Evolutionary conservation across 2,797 vertebrate species (phyloP).

Genomic region (Rhynchonycteris naso): DNA sequence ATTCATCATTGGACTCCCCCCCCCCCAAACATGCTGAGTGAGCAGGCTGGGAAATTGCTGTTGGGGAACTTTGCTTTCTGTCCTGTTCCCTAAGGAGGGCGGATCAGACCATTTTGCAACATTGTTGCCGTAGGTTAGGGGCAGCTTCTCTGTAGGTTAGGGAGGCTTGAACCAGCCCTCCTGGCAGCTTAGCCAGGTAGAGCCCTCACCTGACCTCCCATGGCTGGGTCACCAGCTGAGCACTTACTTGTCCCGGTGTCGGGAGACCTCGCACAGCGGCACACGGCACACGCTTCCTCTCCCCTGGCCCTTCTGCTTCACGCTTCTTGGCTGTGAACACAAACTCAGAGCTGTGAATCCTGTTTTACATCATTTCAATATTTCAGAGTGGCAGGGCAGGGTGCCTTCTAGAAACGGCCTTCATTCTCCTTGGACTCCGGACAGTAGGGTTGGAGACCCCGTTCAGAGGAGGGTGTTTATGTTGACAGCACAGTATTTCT

Average conservation of each 20-base stretch:
- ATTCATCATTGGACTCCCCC: not conserved
- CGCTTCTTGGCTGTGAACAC: not conserved
- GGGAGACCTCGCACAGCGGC: accelerated
- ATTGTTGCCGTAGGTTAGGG: not conserved
- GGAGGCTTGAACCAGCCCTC: accelerated
- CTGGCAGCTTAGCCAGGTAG: not conserved
- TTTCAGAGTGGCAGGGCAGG: not conserved
- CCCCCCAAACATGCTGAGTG: not conserved
- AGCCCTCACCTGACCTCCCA: not conserved
- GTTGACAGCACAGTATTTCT: not conserved
- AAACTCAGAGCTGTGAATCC: not conserved
- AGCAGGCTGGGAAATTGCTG: not conserved
- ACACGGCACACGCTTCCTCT: not conserved
- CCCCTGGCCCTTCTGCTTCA: not conserved
- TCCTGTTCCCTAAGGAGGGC: not conserved
- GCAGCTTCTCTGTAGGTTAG: not conserved
- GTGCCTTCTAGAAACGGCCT: no score
- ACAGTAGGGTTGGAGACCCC: not conserved
- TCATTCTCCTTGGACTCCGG: not conserved
- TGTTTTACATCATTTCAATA: not conserved
- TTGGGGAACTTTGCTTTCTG: no score
- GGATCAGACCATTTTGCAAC: not conserved
- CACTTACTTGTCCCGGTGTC: accelerated
- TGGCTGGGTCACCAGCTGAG: accelerated
- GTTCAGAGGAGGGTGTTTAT: not conserved